Evolutionary conservation across 2,113 vertebrate genomes (phyloP).

Genomic region (Geococcyx californianus): DNA sequence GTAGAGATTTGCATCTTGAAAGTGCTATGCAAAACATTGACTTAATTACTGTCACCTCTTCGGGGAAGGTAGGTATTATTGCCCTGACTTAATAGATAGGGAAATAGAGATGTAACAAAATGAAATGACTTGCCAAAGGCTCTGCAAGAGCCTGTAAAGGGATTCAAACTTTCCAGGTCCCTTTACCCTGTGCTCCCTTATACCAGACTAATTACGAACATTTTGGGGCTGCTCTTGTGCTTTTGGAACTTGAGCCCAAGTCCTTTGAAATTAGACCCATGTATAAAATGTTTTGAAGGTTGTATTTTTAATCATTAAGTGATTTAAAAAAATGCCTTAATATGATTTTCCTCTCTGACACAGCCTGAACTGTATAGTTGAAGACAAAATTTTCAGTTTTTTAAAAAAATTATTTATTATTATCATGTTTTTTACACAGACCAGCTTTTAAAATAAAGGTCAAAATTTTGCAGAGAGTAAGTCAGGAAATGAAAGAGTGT

Average conservation of each 20-base stretch:
- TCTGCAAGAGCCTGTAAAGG: slow-evolving; percentile 4
- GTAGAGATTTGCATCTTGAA: slow-evolving; percentile 65
- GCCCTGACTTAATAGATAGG: slow-evolving; percentile 42
- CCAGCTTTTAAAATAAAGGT: background rate
- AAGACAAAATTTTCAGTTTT: background rate
- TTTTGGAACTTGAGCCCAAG: slow-evolving; percentile 7
- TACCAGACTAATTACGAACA: background rate
- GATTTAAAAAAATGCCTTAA: background rate
- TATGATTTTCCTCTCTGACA: background rate
- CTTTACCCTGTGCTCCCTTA: background rate
- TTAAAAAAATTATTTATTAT: background rate
- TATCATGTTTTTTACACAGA: background rate
- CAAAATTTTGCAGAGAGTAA: background rate
- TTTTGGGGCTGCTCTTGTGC: slow-evolving; percentile 22
- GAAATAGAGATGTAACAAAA: slow-evolving; percentile 56
- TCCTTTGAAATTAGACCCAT: slow-evolving; percentile 14
- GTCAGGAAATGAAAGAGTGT: background rate
- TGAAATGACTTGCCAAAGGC: slow-evolving; percentile 46
- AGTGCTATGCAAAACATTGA: slow-evolving; percentile 69
- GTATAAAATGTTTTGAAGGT: background rate
- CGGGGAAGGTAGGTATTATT: slow-evolving; percentile 53
- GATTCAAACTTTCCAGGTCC: slow-evolving; percentile 43
- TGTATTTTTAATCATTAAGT: background rate
- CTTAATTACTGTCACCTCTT: slow-evolving; percentile 71
- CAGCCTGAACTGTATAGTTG: background rate